Evolutionary conservation across 2,888 invertebrate species (phyloP), one percentile per base, ranked within the genome.

Genomic region (Cancer borealis): DNA sequence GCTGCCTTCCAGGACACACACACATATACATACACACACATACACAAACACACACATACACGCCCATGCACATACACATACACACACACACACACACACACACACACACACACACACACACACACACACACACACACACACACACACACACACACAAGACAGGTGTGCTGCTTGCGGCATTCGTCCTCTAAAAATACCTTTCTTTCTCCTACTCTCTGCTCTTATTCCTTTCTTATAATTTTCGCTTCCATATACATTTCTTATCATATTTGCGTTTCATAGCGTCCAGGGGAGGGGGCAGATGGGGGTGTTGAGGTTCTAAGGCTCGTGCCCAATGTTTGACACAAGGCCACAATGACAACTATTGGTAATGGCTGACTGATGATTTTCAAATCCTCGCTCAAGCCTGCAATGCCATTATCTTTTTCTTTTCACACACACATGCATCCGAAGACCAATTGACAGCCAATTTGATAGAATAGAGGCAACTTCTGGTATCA

Each of bases 41-140:
- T 3, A 54, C 54, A 66, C 66, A 66, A n/a, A 66, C 66, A 66
- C 66, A 66, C 66, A 66, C 66, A 66, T n/a, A 66, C 66, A 66
- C 66, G n/a, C 66, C n/a, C 66, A n/a, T n/a, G n/a, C 66, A 66
- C 66, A 66, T n/a, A 66, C 66, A 21, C 66, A 66, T n/a, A 66
- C 66, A 66, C 66, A 66, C 66, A 6, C 66, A 54, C 54, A 8
- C 54, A 3, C 54, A 54, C 54, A 54, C 54, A 54, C 54, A 54
- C 54, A 54, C 54, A 54, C 54, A 66, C 66, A 66, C 66, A 66
- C 66, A 66, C 66, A 66, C 66, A 66, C 66, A 66, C 66, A 66
- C 66, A 66, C 66, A 66, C 66, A 66, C 66, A n/a, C 66, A 66
- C 66, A 66, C 66, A 66, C 66, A 66, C 66, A 21, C 66, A 66